phyloP scores from a whole-genome alignment of 2,113 vertebrate genomes.

The Pelmatolapia mariae region DNA sequence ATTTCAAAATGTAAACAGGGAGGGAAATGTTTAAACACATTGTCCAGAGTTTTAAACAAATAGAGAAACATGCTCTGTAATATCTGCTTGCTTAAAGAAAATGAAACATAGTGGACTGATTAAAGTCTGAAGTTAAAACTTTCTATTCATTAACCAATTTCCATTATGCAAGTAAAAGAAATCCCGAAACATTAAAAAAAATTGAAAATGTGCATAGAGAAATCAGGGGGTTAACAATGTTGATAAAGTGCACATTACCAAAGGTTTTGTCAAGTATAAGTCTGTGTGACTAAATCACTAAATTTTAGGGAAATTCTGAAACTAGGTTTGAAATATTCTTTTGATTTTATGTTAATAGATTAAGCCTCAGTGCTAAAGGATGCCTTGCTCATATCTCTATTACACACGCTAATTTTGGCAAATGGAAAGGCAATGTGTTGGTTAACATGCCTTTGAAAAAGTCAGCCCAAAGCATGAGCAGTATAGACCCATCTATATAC shows the following conservation, averaged over 20 bases:
- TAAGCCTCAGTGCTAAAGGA: background rate
- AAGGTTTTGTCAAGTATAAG: background rate
- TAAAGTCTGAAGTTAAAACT: background rate
- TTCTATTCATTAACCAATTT: background rate
- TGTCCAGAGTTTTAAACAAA: background rate
- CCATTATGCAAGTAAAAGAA: background rate
- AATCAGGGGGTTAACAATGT: background rate
- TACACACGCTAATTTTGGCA: background rate
- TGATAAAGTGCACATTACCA: background rate
- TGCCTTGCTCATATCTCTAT: background rate
- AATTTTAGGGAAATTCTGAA: background rate
- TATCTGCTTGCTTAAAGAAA: background rate
- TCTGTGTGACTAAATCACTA: background rate
- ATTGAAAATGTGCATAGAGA: background rate
- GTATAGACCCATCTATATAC: background rate
- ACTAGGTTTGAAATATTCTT: background rate
- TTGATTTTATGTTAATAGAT: background rate
- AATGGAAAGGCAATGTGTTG: background rate
- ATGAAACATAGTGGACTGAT: background rate
- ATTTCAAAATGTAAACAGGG: background rate
- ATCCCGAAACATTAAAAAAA: background rate
- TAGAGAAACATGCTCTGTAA: background rate
- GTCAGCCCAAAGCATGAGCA: background rate
- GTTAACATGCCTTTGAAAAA: background rate
- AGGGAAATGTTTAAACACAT: background rate